phyloP scores from a whole-genome alignment of 2,113 vertebrate genomes.

The Sceloporus tristichus region DNA sequence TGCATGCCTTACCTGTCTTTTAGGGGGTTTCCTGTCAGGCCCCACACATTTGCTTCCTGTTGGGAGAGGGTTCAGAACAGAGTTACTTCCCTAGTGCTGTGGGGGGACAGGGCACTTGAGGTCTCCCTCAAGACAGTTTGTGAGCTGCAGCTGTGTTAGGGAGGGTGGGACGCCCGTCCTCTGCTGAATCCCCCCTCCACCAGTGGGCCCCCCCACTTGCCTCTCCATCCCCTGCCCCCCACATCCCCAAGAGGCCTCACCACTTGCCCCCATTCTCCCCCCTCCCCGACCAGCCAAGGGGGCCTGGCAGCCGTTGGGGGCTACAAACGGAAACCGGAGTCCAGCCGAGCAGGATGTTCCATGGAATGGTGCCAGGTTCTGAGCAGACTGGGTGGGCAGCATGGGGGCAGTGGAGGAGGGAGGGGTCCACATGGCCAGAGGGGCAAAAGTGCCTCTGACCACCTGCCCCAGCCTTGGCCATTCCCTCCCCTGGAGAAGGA shows the following conservation, averaged over 20 bases:
- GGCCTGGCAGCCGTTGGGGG: background rate
- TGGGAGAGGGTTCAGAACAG: background rate
- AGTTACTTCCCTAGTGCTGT: background rate
- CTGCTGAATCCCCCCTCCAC: too few relatives aligned
- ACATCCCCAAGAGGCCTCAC: background rate
- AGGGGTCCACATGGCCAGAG: background rate
- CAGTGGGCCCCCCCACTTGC: too few relatives aligned
- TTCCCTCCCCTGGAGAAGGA: too few relatives aligned
- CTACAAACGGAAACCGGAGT: background rate
- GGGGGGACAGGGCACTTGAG: background rate
- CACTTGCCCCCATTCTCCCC: constrained; percentile 10
- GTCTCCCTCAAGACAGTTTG: background rate
- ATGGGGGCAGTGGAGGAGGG: background rate
- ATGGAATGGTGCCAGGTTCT: background rate
- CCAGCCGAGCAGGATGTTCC: background rate
- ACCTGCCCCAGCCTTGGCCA: background rate
- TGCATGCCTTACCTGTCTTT: constrained; percentile 3
- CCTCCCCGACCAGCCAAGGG: too few relatives aligned
- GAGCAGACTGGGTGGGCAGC: background rate
- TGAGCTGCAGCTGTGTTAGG: background rate
- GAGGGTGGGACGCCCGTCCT: background rate
- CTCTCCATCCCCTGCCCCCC: background rate
- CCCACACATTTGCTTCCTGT: constrained; percentile 16
- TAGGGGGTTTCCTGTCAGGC: background rate
- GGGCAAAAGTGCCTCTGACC: background rate